Conservation (phyloP, 2,888 invertebrate genomes). For the Acronicta leporina region DNA sequence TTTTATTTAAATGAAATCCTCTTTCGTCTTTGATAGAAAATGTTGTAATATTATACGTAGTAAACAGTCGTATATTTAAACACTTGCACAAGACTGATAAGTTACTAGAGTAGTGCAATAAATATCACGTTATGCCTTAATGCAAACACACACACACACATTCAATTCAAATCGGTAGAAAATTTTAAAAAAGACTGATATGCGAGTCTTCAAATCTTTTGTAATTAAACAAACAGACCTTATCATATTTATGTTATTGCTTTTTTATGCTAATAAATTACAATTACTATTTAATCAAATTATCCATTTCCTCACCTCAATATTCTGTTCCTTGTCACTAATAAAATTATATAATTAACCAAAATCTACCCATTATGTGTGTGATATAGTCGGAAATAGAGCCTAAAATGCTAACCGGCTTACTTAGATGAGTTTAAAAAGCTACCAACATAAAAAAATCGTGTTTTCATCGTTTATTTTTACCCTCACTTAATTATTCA, state of each 20-base stretch:
- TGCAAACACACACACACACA: too few species aligned
- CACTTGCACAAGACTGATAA: neutral
- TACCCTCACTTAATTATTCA: constrained; percentile 40
- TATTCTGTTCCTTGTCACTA: too few species aligned
- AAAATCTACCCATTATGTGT: too few species aligned
- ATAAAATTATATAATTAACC: too few species aligned
- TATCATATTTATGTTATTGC: too few species aligned
- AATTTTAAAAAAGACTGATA: too few species aligned
- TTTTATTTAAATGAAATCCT: constrained; percentile 4
- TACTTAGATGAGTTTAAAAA: constrained; percentile 32
- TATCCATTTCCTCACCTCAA: too few species aligned
- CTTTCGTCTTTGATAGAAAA: constrained; percentile 19
- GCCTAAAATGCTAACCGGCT: neutral
- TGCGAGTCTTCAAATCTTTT: too few species aligned
- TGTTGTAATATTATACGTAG: neutral
- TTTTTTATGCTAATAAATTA: too few species aligned
- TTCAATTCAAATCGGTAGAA: too few species aligned
- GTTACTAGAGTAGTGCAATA: neutral
- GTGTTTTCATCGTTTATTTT: constrained; percentile 26
- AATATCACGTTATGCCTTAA: neutral
- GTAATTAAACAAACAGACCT: too few species aligned
- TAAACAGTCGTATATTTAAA: neutral
- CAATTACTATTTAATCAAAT: too few species aligned
- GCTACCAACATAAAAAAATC: constrained; percentile 2
- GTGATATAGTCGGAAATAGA: neutral